These are phyloP conservation scores for Drosophila bifasciata DNA, from an alignment of 1,140 invertebrate genomes.

Conservation along the genomic window DNA sequence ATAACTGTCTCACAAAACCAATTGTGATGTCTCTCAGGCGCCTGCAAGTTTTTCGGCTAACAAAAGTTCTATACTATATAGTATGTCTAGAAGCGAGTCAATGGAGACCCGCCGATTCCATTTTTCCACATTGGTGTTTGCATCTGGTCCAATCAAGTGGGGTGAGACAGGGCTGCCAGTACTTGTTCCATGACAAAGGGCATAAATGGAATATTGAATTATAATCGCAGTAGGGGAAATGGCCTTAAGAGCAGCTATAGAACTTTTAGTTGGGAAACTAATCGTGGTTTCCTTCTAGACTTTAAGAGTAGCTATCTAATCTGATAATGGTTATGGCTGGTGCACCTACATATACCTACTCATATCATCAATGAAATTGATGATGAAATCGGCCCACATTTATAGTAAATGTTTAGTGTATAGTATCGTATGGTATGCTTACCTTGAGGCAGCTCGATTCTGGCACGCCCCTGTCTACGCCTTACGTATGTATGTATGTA, in stretches of 20 bases:
- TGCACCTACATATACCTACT: not conserved
- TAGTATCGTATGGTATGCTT: no score
- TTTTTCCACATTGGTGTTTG: constrained; percentile 60
- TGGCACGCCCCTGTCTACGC: constrained; percentile 7
- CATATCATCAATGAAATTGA: constrained; percentile 19
- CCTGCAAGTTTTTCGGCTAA: constrained; percentile 32
- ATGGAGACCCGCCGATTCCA: constrained; percentile 46
- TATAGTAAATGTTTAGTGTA: constrained; percentile 43
- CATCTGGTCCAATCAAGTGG: constrained; percentile 23
- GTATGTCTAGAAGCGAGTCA: constrained; percentile 43
- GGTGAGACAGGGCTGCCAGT: constrained; percentile 27
- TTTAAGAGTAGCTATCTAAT: no score
- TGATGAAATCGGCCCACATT: constrained; percentile 32
- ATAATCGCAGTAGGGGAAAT: not conserved
- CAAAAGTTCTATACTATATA: constrained; percentile 42
- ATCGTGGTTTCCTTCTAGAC: not conserved
- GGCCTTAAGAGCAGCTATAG: no score
- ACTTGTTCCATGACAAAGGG: constrained; percentile 24
- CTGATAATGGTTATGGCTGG: no score
- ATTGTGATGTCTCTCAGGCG: constrained; percentile 10
- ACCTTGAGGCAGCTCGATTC: constrained; percentile 51
- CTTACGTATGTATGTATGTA: no score
- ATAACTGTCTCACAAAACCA: constrained; percentile 67
- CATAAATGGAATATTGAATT: constrained; percentile 40
- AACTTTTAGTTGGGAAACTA: constrained; percentile 18